Evolutionary conservation across 2,797 vertebrate species (phyloP), one percentile per base, ranked within the genome.

Genomic region (Caiman crocodilus): DNA sequence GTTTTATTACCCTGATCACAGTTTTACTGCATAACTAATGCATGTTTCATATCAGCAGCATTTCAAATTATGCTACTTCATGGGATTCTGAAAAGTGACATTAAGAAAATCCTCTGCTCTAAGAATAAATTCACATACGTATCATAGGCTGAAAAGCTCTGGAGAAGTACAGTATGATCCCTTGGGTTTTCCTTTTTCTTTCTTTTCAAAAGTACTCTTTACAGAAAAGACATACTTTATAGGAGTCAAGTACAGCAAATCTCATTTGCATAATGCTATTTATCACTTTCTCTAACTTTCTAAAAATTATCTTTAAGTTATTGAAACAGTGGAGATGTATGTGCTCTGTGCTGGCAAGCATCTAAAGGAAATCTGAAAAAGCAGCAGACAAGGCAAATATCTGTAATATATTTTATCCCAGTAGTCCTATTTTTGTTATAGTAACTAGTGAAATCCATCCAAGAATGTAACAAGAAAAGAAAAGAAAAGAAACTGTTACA

Each of bases 241-340:
- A 75, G 59, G 7, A 89, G 42, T 85, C 25, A 91, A 82, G 21
- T 57, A 78, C 0, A 0, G 2, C 1, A 4, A 84, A 13, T 28
- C 7, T 76, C 18, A 87, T 95, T 87, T 92, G 28, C 64, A 78
- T 59, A 89, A 86, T 7, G 23, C 30, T 91, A n/a, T 93, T 94
- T 93, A 83, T 90, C 56, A 81, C 23, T 79, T 32, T 23, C 12
- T 0, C 1, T 71, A 16, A 84, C 57, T 86, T 74, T 73, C 9
- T 14, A 80, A 28, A 89, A 89, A 50, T 9, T 50, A 50, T 50
- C 42, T 50, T 50, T 50, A 50, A 88, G 15, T 30, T 71, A 88
- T 18, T 87, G 35, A 77, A 87, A 57, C 3, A n/a, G 20, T 32
- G n/a, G 13, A 65, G 20, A n/a, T 79, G 5, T 71, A 30, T n/a